Evolutionary conservation across 2,113 vertebrate genomes (phyloP), one percentile per base, ranked within the genome.

Genomic region (Nothoprocta perdicaria): DNA sequence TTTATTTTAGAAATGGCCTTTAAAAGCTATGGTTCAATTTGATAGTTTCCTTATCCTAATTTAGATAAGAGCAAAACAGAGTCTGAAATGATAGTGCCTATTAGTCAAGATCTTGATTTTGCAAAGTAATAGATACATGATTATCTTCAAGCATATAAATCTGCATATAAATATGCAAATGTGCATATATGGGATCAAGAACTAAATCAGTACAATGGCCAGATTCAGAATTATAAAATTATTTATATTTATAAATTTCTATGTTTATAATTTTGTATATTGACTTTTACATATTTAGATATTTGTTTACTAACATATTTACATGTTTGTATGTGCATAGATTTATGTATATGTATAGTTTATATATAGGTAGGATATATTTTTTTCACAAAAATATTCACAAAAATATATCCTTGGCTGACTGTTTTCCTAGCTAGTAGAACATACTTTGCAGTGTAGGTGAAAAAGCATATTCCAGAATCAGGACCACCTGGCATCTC

Each of bases 401-500:
- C 52, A 81, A 67, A 75, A 67, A 9, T 8, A 18, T 12, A 7
- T 35, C 5, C 6, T 4, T 74, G 40, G 21, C 9, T 43, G 33
- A 79, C 38, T 46, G 5, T 68, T 80, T 89, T 63, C 16, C 2
- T 13, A 45, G 6, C 0, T 48, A 53, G 24, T 31, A 57, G 24
- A 12, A 52, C 17, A 57, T 57, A 57, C 27, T 57, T 29, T 57
- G 53, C 53, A 57, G 53, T 31, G 31, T 31, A 57, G 29, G 53
- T 57, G 19, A 31, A 43, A 43, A 23, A 12, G 0, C 2, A 17
- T 74, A 26, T 57, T 55, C 3, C 33, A 71, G 18, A 61, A 66
- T 27, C 21, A 71, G 2, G 1, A 5, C 7, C 61, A 33, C 6
- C 0, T 0, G 29, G 3, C 7, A 58, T 33, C 2, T 83, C 14